phyloP scores from a whole-genome alignment of 2,888 invertebrate genomes.

The Rhamphomyia laevipes region DNA sequence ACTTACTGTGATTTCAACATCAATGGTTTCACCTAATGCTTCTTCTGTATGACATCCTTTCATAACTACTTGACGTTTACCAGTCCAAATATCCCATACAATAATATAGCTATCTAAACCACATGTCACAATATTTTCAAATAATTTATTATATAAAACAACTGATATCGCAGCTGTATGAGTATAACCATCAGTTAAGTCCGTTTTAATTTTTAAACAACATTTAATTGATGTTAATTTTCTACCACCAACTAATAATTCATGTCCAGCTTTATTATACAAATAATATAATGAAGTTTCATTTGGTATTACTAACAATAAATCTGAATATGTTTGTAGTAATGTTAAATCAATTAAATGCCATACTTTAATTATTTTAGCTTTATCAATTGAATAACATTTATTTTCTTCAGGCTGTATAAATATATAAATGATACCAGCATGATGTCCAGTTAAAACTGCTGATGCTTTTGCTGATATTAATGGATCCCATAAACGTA shows the following conservation, averaged over 20 bases:
- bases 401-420: constrained; percentile 53
- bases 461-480: constrained; percentile 53
- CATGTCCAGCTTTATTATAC: constrained; percentile 54
- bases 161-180: constrained; percentile 59
- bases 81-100: constrained; percentile 65
- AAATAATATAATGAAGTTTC: constrained; percentile 47
- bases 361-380: constrained; percentile 65
- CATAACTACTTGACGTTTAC: constrained; percentile 61
- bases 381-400: constrained; percentile 59
- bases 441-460: constrained; percentile 56
- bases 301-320: constrained; percentile 51
- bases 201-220: constrained; percentile 51
- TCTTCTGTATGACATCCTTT: constrained; percentile 52
- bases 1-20: constrained; percentile 28
- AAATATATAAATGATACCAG: constrained; percentile 53
- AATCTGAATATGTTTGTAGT: constrained; percentile 53
- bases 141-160: constrained; percentile 63
- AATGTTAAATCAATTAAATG: constrained; percentile 53
- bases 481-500: constrained; percentile 72
- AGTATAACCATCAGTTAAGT: constrained; percentile 60
- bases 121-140: constrained; percentile 61
- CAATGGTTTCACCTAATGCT: constrained; percentile 27
- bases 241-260: constrained; percentile 52
- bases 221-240: constrained; percentile 52
- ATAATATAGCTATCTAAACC: constrained; percentile 71